Percentiles rank a stretch among this genome's conserved stretches.
Conservation (phyloP, 2,797 vertebrate species). For the Coendou prehensilis region DNA sequence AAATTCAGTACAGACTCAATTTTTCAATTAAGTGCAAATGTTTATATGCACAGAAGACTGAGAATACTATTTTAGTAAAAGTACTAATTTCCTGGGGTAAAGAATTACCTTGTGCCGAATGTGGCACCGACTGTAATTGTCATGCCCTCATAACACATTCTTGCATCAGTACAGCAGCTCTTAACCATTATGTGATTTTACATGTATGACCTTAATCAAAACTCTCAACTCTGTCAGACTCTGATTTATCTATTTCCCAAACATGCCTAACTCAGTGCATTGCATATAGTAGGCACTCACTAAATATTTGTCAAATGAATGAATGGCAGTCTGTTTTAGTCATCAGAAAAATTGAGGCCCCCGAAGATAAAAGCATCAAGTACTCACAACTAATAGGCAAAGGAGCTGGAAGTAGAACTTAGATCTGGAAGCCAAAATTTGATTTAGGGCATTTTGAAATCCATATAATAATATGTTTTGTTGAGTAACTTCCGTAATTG, state of each 20-base stretch:
- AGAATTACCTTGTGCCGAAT: slow-evolving; percentile 46
- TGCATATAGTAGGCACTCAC: slow-evolving; percentile 39
- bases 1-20: slow-evolving; percentile 62
- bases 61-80: slow-evolving; percentile 66
- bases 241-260: slow-evolving; percentile 9
- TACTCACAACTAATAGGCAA: background rate
- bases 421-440: slow-evolving; percentile 61
- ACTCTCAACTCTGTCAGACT: slow-evolving; percentile 7
- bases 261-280: background rate
- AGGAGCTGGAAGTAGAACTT: slow-evolving; percentile 32
- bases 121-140: background rate
- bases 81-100: slow-evolving; percentile 63
- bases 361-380: slow-evolving; percentile 14
- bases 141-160: slow-evolving; percentile 47
- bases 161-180: background rate
- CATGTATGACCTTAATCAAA: background rate
- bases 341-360: slow-evolving; percentile 1
- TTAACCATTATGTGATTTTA: slow-evolving; percentile 6
- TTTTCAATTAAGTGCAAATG: slow-evolving; percentile 79
- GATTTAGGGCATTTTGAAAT: slow-evolving; percentile 69
- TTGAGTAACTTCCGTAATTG: slow-evolving; percentile 50
- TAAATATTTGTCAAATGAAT: slow-evolving; percentile 43
- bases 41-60: slow-evolving; percentile 62
- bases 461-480: slow-evolving; percentile 54
- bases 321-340: slow-evolving; percentile 18